Evolutionary conservation across 2,888 invertebrate genomes (phyloP).

Genomic region (Syritta pipiens): DNA sequence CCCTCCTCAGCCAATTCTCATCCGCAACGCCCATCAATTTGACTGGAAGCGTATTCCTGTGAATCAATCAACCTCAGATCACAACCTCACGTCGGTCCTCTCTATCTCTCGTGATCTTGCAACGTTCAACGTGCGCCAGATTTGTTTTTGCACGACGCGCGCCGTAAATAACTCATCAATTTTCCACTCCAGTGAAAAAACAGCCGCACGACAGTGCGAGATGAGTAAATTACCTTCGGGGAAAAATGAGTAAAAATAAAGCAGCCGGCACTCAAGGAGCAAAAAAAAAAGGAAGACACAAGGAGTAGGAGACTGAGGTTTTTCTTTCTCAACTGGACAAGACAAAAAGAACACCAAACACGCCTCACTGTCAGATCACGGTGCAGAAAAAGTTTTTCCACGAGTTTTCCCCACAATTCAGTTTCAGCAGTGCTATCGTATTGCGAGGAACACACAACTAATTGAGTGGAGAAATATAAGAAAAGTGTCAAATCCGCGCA

Average conservation of each 20-base stretch:
- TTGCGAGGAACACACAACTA: constrained; percentile 51
- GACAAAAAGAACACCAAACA: constrained; percentile 9
- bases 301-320: constrained; percentile 3
- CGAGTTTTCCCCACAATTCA: constrained; percentile 45
- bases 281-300: constrained; percentile 18
- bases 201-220: constrained; percentile 40
- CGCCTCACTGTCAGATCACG: constrained; percentile 31
- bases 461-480: constrained; percentile 44
- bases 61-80: constrained; percentile 26
- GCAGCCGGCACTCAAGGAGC: neutral
- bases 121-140: too few species aligned
- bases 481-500: constrained; percentile 44
- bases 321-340: too few species aligned
- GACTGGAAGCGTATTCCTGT: constrained; percentile 10
- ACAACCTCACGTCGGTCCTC: constrained; percentile 5
- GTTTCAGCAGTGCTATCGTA: constrained; percentile 63
- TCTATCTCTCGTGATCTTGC: neutral
- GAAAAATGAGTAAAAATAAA: constrained; percentile 21
- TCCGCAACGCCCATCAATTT: constrained; percentile 14
- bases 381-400: too few species aligned
- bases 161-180: constrained; percentile 55
- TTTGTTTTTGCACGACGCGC: constrained; percentile 27
- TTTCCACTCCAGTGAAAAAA: constrained; percentile 60
- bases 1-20: constrained; percentile 8
- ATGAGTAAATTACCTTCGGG: constrained; percentile 62